Base-by-base conservation (phyloP, 2,888 invertebrate species). In the Apeira syringaria region DNA sequence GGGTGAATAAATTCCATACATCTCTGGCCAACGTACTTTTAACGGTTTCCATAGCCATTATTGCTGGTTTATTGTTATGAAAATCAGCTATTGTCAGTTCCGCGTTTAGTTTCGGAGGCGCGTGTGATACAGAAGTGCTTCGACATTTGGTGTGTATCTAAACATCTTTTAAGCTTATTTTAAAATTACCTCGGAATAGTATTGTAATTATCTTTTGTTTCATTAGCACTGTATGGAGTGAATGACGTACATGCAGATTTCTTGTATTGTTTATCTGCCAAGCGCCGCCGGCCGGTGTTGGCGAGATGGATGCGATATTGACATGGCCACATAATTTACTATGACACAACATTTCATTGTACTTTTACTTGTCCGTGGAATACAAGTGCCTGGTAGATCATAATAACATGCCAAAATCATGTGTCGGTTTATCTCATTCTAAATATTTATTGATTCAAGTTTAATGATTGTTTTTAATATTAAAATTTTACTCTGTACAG, bases 1-100 rank as follows among this genome's bases (percentile, higher is more conserved):
- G 77, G 76, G 77, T 77, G 77, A 73, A 76, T 77, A 76, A 74
- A 75, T 76, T 73, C 73, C 70, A 63, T 68, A 70, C 59, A 65
- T 74, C 65, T 68, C 57, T 8, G 57, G 62, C 67, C 68, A 75
- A 74, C 74, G 74, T 72, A 75, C 69, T 73, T 74, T 74, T 75
- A 76, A 77, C 77, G 76, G 76, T 69, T 65, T 61, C 53, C 39
- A 42, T 64, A 64, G 65, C 63, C 65, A 60, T 66, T 71, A 64
- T 70, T 69, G 63, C 47, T 58, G 41, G 63, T 64, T 65, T 71
- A 69, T 72, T 74, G 69, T 69, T 70, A 68, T 69, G 69, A 70
- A 69, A 69, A 72, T 72, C 40, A 64, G 53, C 56, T 60, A 50
- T 53, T 57, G 59, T 65, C 35, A 30, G 56, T 49, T 50, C 47